phyloP scores from a whole-genome alignment of 1,140 invertebrate species.

The Pogonus chalceus region DNA sequence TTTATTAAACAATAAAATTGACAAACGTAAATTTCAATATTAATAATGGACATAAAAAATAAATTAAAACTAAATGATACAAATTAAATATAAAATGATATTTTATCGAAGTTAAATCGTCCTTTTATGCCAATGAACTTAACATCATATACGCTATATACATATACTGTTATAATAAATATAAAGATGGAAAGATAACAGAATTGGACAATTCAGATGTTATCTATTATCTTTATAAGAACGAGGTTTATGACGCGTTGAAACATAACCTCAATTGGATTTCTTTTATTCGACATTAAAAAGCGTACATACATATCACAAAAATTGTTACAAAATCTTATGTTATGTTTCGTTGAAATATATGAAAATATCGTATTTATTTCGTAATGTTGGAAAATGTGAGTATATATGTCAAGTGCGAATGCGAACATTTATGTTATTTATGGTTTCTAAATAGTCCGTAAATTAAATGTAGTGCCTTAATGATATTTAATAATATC shows the following conservation, averaged over 20 bases:
- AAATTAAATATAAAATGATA: too few relatives aligned
- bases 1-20: not conserved
- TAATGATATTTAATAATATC: too few relatives aligned
- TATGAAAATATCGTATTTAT: not conserved
- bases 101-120: not conserved
- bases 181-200: not conserved
- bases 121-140: not conserved
- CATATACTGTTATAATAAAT: not conserved
- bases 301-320: not conserved
- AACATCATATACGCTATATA: not conserved
- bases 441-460: too few relatives aligned
- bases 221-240: not conserved
- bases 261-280: not conserved
- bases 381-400: not conserved
- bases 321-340: not conserved
- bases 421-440: too few relatives aligned
- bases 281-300: not conserved
- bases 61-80: not conserved
- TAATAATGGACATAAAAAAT: not conserved
- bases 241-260: not conserved
- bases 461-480: too few relatives aligned
- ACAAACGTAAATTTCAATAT: not conserved
- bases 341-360: not conserved
- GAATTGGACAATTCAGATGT: not conserved
- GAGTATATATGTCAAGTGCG: not conserved